Evolutionary conservation across 2,888 invertebrate genomes (phyloP).

Genomic region (Sicus ferrugineus): DNA sequence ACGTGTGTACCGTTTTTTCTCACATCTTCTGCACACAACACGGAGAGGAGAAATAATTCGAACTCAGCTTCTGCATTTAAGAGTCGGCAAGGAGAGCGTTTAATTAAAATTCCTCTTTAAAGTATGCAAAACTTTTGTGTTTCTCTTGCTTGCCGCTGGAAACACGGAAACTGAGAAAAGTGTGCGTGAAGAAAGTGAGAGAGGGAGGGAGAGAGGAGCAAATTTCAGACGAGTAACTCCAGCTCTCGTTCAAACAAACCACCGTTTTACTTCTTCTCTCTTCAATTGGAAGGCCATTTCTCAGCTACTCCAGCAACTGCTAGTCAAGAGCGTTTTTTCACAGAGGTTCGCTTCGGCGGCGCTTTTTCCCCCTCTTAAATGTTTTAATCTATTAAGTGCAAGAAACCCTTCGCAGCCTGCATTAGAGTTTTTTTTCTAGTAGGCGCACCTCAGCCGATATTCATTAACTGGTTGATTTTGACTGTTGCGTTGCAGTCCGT

Average conservation of each 20-base stretch:
- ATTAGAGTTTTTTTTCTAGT: background rate
- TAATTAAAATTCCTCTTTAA: background rate
- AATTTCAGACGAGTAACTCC: background rate
- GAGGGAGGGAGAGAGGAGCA: background rate
- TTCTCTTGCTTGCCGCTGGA: background rate
- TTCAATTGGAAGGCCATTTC: background rate
- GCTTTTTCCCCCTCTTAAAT: too few species aligned
- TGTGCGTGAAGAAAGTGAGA: background rate
- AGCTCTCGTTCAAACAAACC: background rate
- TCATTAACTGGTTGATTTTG: constrained; percentile 11
- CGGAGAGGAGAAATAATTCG: background rate
- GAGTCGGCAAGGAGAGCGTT: background rate
- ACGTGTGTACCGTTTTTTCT: background rate
- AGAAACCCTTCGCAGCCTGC: too few species aligned
- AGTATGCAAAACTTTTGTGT: background rate
- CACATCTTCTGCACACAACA: background rate
- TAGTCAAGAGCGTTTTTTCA: background rate
- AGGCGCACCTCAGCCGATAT: background rate
- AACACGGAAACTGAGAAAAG: background rate
- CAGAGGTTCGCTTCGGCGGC: too few species aligned
- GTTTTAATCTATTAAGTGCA: too few species aligned
- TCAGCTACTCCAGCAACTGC: background rate
- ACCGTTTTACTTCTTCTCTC: too few species aligned
- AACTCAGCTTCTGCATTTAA: too few species aligned
- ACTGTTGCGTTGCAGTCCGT: background rate